Evolutionary conservation across 2,888 invertebrate species (phyloP).

Genomic region (Pantelozetes paolii): DNA sequence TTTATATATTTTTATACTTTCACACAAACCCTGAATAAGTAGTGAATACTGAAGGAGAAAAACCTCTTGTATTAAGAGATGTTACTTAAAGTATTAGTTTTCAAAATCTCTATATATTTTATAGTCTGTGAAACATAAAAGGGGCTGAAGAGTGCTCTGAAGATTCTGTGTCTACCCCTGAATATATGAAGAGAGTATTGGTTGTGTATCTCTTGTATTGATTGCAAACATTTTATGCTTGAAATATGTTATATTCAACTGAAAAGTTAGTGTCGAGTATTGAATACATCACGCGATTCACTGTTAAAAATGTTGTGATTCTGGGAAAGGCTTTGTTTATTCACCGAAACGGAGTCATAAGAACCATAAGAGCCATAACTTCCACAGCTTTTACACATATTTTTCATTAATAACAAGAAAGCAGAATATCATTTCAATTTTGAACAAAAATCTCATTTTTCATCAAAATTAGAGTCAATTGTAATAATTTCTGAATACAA

Average conservation of each 20-base stretch:
- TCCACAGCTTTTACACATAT: too few species aligned
- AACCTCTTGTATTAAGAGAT: conserved; percentile 28
- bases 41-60: too few species aligned
- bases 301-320: background rate
- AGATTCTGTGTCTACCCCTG: background rate
- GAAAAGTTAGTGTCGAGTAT: conserved; percentile 3
- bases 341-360: background rate
- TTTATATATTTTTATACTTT: background rate
- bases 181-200: background rate
- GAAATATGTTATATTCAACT: conserved; percentile 27
- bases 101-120: background rate
- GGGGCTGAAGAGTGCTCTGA: background rate
- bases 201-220: background rate
- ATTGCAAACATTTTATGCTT: conserved; percentile 1
- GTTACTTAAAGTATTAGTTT: conserved; percentile 36
- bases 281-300: conserved; percentile 30
- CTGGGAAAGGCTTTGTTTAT: conserved; percentile 19
- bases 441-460: conserved; percentile 2
- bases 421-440: background rate
- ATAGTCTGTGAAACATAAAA: background rate
- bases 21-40: background rate
- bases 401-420: background rate
- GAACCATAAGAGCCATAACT: background rate
- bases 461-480: background rate
- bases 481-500: background rate